These are phyloP conservation scores for Rhinoderma darwinii DNA, from an alignment of 2,113 vertebrate species.

Conservation along the genomic window DNA sequence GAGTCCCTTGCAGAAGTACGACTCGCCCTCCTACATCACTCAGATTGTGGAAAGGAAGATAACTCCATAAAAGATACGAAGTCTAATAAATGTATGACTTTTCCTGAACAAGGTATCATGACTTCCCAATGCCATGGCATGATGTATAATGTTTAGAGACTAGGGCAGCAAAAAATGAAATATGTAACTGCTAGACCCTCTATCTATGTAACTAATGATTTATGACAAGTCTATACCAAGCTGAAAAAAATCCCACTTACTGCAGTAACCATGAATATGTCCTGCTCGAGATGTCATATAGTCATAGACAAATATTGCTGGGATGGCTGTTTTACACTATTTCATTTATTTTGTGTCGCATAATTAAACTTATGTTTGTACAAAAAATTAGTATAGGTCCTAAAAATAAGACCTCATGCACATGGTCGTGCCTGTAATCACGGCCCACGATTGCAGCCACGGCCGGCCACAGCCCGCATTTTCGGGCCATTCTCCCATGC, in stretches of 20 bases:
- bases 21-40: slow-evolving; percentile 70
- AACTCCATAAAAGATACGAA: neutral
- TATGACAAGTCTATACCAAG: neutral
- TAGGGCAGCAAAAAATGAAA: slow-evolving; percentile 1
- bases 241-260: neutral
- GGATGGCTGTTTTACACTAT: too few species aligned
- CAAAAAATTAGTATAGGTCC: neutral
- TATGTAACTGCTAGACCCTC: neutral
- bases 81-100: neutral
- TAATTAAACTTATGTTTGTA: neutral
- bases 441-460: too few species aligned
- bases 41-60: slow-evolving; percentile 30
- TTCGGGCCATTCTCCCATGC: too few species aligned
- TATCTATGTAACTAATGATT: neutral
- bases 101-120: slow-evolving; percentile 17
- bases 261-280: neutral
- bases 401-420: too few species aligned
- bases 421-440: too few species aligned
- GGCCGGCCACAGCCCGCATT: too few species aligned
- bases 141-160: neutral
- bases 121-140: neutral
- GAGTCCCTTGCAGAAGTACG: slow-evolving; percentile 71
- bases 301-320: neutral
- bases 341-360: neutral
- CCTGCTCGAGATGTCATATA: neutral